phyloP scores from a whole-genome alignment of 92 coral and sea anemone species.

The Epizoanthus rinbou region DNA sequence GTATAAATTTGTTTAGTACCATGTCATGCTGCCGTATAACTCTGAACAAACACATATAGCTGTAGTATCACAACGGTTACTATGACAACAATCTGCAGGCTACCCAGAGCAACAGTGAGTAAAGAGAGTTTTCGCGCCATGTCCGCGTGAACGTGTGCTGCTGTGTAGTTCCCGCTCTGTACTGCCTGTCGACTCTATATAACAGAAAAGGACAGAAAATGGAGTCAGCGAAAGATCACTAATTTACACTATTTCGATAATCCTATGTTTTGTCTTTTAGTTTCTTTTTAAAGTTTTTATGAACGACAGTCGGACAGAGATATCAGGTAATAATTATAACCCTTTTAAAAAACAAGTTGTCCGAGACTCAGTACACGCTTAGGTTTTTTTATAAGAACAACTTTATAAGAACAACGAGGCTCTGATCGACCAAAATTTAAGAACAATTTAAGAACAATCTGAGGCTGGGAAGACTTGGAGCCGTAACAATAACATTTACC shows the following conservation, averaged over 20 bases:
- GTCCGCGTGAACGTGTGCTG: constrained; percentile 49
- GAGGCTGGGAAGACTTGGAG: no score
- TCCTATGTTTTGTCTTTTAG: no score
- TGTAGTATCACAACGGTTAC: constrained; percentile 64
- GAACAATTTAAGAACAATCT: no score
- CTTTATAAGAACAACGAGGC: no score
- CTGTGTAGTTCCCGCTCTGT: constrained; percentile 28
- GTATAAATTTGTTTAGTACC: not conserved
- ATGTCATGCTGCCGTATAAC: not conserved
- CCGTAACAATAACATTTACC: no score
- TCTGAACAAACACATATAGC: constrained; percentile 53
- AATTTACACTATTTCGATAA: not conserved
- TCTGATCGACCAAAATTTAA: no score
- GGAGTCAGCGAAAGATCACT: not conserved
- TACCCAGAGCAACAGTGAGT: constrained; percentile 58
- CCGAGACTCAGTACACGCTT: no score
- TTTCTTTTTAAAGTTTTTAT: no score
- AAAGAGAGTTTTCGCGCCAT: constrained; percentile 56
- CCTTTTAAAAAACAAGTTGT: no score
- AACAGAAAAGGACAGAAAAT: not conserved
- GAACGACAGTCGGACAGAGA: no score
- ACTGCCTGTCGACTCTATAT: constrained; percentile 59
- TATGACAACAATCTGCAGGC: constrained; percentile 58
- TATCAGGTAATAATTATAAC: no score
- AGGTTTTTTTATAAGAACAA: no score